phyloP scores from a whole-genome alignment of 2,113 vertebrate species.

The Isurus oxyrinchus region DNA sequence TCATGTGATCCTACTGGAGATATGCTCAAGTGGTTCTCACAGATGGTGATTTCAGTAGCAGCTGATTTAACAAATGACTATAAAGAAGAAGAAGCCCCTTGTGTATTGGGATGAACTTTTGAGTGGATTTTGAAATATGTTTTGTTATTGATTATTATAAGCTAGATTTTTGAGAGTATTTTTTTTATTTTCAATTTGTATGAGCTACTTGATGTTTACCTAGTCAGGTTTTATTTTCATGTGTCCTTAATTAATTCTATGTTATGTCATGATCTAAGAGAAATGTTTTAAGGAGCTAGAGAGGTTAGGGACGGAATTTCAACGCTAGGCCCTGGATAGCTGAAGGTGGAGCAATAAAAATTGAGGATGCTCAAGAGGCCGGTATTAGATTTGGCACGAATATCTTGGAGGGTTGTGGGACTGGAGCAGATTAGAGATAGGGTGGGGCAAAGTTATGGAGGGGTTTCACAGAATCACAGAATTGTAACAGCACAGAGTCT shows the following conservation, averaged over 20 bases:
- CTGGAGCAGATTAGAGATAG: background rate
- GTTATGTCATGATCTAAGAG: background rate
- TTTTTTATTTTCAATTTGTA: background rate
- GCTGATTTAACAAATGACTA: constrained; percentile 39
- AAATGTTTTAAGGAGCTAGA: background rate
- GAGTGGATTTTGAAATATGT: background rate
- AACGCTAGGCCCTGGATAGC: background rate
- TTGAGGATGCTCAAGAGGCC: background rate
- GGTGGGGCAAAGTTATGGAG: too few relatives aligned
- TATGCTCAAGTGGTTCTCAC: constrained; percentile 13
- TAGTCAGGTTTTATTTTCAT: background rate
- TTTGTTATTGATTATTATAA: background rate
- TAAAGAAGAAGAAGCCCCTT: constrained; percentile 16
- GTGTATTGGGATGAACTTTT: background rate
- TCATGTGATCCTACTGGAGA: constrained; percentile 38
- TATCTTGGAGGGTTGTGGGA: background rate
- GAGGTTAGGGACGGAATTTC: background rate
- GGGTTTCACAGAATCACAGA: too few relatives aligned
- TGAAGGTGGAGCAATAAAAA: background rate
- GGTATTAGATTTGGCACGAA: background rate
- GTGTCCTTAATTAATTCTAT: background rate
- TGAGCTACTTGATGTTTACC: background rate
- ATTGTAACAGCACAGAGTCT: too few relatives aligned
- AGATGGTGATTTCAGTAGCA: constrained; percentile 39
- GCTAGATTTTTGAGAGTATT: background rate